Evolutionary conservation across 2,888 invertebrate genomes (phyloP).

Genomic region (Tineola bisselliella): DNA sequence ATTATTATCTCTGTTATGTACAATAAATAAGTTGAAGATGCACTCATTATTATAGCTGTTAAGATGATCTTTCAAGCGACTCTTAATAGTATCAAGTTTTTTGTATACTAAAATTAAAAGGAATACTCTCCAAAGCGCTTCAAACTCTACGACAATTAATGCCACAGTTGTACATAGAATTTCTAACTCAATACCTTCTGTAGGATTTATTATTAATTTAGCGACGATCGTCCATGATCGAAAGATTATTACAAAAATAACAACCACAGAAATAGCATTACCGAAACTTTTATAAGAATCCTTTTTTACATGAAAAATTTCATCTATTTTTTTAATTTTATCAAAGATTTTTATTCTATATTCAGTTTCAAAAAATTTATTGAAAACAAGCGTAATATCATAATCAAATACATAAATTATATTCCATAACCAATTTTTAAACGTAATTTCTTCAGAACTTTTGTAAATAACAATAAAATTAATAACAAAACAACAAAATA

Average conservation of each 20-base stretch:
- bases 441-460: not conserved
- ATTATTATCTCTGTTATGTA: not conserved
- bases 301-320: not conserved
- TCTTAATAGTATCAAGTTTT: not conserved
- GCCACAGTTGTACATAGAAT: not conserved
- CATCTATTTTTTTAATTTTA: not conserved
- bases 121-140: not conserved
- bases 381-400: not conserved
- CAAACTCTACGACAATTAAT: not conserved
- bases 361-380: not conserved
- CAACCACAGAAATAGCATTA: not conserved
- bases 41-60: not conserved
- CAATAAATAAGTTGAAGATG: not conserved
- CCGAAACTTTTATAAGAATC: not conserved
- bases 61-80: not conserved
- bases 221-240: not conserved
- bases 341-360: not conserved
- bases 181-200: not conserved
- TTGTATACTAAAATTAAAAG: not conserved
- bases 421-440: not conserved
- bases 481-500: not conserved
- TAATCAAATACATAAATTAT: not conserved
- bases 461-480: not conserved
- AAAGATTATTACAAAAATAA: not conserved
- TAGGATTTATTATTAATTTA: not conserved